phyloP scores from a whole-genome alignment of 2,888 invertebrate species.

The Listrodromus nycthemerus region DNA sequence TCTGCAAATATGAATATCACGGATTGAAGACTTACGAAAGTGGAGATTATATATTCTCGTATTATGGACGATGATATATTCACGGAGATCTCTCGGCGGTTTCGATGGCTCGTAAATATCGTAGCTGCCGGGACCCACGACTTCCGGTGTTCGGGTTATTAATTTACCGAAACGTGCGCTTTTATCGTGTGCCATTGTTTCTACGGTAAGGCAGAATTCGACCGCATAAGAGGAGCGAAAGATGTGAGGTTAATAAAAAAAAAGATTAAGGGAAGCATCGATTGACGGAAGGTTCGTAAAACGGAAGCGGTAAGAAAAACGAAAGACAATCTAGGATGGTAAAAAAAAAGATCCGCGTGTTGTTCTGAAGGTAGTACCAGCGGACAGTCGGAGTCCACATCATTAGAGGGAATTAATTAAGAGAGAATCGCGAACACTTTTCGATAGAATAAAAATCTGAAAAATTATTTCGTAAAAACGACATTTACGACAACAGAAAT shows the following conservation, averaged over 20 bases:
- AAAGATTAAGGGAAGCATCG: not conserved
- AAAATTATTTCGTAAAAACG: no score
- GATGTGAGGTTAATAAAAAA: not conserved
- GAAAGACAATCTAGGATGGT: not conserved
- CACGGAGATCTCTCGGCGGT: conserved; percentile 69
- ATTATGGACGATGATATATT: conserved; percentile 5
- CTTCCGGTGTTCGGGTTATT: conserved; percentile 62
- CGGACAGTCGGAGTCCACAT: no score
- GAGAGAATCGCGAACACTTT: no score
- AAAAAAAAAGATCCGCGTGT: no score
- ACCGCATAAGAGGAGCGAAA: no score
- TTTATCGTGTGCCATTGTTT: conserved; percentile 71
- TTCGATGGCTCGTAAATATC: conserved; percentile 62
- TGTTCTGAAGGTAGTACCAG: no score
- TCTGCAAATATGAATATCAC: conserved; percentile 52
- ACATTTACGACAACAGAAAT: no score
- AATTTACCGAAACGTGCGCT: conserved; percentile 69
- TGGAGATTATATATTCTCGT: not conserved
- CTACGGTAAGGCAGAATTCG: no score
- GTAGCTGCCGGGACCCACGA: conserved; percentile 73
- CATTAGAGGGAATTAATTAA: no score
- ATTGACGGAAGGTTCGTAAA: not conserved
- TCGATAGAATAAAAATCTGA: no score
- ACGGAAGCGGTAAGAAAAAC: not conserved
- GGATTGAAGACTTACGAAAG: not conserved